Evolutionary conservation across 2,797 vertebrate species (phyloP), one percentile per base, ranked within the genome.

Genomic region (Cirrhinus mrigala): DNA sequence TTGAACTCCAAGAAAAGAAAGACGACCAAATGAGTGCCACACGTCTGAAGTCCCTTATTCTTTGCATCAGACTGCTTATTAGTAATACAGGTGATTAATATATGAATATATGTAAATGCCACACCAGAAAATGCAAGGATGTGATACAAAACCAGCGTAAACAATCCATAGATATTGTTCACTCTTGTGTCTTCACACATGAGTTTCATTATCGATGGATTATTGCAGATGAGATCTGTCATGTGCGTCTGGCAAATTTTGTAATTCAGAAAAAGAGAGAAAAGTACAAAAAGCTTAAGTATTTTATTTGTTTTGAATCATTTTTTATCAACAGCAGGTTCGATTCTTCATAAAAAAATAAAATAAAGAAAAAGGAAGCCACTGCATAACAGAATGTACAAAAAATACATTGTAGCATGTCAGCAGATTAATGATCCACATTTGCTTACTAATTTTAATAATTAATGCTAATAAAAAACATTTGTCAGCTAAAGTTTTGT

Each of bases 161-260:
- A 16, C 15, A 95, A 18, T 1, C 95, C 95, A 82, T 92, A 96
- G 58, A 90, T 90, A 48, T 94, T 95, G 79, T 92, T 94, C 0
- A 91, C 40, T 0, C 5, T 87, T 20, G 88, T 93, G 86, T 93
- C 93, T 1, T 89, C 92, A 84, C 95, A 96, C 2, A 87, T 58
- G 40, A 95, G 82, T 37, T 90, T 94, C 46, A 93, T 1, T 11
- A 96, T 46, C 3, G 93, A 92, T 8, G 89, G 93, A 84, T 95
- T 95, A 85, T 95, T 94, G 82, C 95, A 96, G 68, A 86, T 94
- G 6, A 93, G 86, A 70, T 95, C 94, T 14, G 91, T 88, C 5
- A 95, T 86, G 1, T 89, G 75, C 6, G 66, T 92, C 73, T 90
- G 90, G 86, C 94, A 95, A 7, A 92, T 1, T n/a, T 83, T 89